These are phyloP conservation scores for Eupithecia abbreviata DNA, from an alignment of 2,888 invertebrate genomes.

Conservation along the genomic window DNA sequence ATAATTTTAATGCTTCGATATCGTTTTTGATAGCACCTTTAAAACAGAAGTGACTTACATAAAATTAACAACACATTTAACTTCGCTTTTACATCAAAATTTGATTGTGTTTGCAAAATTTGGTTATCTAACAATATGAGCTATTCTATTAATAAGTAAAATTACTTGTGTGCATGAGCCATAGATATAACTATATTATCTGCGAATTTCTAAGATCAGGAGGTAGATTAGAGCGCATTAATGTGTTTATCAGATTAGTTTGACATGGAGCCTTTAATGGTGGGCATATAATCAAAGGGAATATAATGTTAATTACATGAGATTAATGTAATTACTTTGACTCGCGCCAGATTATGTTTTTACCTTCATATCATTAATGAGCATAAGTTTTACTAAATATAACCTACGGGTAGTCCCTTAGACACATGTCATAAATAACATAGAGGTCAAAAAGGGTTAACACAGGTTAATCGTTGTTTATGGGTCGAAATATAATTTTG, in stretches of 20 bases:
- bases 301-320: too few relatives aligned
- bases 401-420: not conserved
- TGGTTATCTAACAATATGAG: not conserved
- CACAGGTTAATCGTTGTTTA: not conserved
- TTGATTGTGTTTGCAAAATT: not conserved
- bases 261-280: not conserved
- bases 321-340: conserved; percentile 4
- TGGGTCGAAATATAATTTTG: not conserved
- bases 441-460: not conserved
- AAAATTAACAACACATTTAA: not conserved
- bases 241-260: not conserved
- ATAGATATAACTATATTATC: not conserved
- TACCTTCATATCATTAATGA: not conserved
- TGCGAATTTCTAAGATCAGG: not conserved
- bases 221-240: not conserved
- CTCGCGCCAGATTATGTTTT: not conserved
- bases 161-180: not conserved
- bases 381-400: not conserved
- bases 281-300: not conserved
- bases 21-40: not conserved
- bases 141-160: not conserved
- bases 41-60: not conserved
- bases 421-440: conserved; percentile 4
- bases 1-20: not conserved
- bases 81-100: not conserved